Evolutionary conservation across 2,113 vertebrate genomes (phyloP), one percentile per base, ranked within the genome.

Genomic region (Ciconia maguari): DNA sequence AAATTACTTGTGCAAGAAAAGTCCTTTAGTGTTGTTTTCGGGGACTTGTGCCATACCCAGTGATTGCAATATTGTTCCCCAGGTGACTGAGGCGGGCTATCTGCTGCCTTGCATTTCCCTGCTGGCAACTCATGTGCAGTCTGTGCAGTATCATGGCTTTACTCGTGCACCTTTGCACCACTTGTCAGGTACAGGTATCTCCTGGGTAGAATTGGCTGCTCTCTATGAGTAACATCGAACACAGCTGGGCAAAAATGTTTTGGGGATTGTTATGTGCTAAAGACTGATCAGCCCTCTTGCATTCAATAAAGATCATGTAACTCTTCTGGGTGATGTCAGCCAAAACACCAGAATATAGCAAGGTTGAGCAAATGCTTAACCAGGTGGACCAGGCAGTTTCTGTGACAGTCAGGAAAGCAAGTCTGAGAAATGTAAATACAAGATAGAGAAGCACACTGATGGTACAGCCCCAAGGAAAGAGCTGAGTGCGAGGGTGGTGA

Each of bases 141-240:
- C 58, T 30, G 13, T 38, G 69, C 38, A 27, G 24, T 16, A 22
- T 15, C 51, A 34, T 1, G 9, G 32, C 26, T 89, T 72, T 87
- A 42, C 52, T 87, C 0, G 0, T 19, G 41, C 26, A 41, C 17
- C 15, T 89, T 83, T 58, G 71, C 11, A 11, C n/a, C 34, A 2
- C 19, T 71, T 16, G 17, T 46, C 54, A 30, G 51, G 42, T 32
- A 27, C 19, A 79, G 6, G 7, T 16, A 15, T 60, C 29, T 49
- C 42, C 36, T 48, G 54, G 29, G 49, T 29, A 46, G 34, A 48
- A 26, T 0, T 79, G 41, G 29, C 46, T 74, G 44, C 46, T 74
- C 8, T 64, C n/a, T 75, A 2, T 36, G 22, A 46, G 34, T 10
- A 44, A 24, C 32, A 42, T 21, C 52, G 49, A 93, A 42, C 44